Evolutionary conservation across 2,888 invertebrate species (phyloP), one percentile per base, ranked within the genome.

Genomic region (Acleris holmiana): DNA sequence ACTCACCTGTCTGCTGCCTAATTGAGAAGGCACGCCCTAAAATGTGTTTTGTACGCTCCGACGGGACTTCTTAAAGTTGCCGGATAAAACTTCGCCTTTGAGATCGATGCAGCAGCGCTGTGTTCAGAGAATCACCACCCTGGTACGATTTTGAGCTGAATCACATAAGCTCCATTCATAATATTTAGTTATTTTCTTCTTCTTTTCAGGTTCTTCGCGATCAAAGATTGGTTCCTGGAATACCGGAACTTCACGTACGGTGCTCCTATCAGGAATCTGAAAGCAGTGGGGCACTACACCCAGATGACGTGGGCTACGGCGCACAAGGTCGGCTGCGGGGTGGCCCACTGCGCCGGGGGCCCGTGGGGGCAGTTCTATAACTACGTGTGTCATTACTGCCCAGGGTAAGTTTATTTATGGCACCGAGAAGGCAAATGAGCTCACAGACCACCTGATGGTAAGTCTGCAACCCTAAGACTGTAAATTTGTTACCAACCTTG

Each of bases 311-410:
- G 97, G 97, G 96, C 96, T 13, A 93, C 95, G 3, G 95, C 94
- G 19, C 96, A 96, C 80, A 94, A 95, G 79, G 94, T 97, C 17
- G 96, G 97, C 44, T 97, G 97, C 75, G 96, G 96, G 0, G 89
- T 96, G 72, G 93, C 95, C 21, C 93, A 94, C 76, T 97, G 97
- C 78, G 83, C 89, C n/a, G 93, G 93, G 13, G 94, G 94, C 35
- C 94, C 93, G 15, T 92, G 92, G 86, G 94, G 92, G 67, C 88
- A 94, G 17, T 97, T 95, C 84, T 97, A 94, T 86, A 96, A 95
- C 83, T 97, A 97, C 82, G 95, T 97, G 29, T 97, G 97, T 84
- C 96, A 97, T 88, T 97, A 97, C 82, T 97, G 97, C 77, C 97
- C 97, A 19, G 95, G 94, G 97, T 96, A 93, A 94, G 95, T 93